A percentile compares a stretch with the other conserved stretches of the same genome.
phyloP scores from a whole-genome alignment of 2,797 vertebrate species.

The Sarcophilus harrisii region DNA sequence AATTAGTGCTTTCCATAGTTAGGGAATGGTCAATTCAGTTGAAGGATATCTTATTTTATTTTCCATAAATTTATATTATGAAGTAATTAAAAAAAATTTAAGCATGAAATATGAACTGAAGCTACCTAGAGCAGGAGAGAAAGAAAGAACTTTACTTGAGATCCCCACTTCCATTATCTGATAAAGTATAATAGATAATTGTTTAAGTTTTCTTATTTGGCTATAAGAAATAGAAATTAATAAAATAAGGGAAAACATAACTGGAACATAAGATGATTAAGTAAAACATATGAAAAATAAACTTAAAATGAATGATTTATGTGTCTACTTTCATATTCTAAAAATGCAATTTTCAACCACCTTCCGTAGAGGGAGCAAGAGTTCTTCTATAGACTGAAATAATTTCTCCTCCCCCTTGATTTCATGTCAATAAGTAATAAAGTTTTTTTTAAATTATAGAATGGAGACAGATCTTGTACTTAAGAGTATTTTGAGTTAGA shows the following conservation, averaged over 20 bases:
- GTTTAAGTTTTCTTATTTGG: slow-evolving; percentile 17
- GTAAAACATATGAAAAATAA: slow-evolving; percentile 32
- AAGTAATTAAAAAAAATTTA: no score
- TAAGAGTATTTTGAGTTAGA: neutral
- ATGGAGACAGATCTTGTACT: neutral
- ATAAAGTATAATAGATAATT: slow-evolving; percentile 15
- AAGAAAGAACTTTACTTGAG: slow-evolving; percentile 10
- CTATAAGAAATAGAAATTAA: slow-evolving; percentile 22
- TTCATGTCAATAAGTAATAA: slow-evolving; percentile 44
- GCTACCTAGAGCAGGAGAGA: slow-evolving; percentile 33
- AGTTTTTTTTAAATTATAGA: slow-evolving; percentile 16
- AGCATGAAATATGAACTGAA: slow-evolving; percentile 44
- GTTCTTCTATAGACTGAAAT: slow-evolving; percentile 57
- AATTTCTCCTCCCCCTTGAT: slow-evolving; percentile 44
- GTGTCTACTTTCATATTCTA: neutral
- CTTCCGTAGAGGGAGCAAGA: slow-evolving; percentile 82
- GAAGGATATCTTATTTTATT: slow-evolving; percentile 19
- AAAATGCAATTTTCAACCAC: slow-evolving; percentile 75
- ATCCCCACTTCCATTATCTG: neutral
- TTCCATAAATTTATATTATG: neutral
- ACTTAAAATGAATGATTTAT: neutral
- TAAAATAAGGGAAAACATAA: neutral
- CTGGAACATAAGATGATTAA: neutral
- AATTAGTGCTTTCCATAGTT: neutral
- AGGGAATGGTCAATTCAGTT: slow-evolving; percentile 19